These are phyloP conservation scores for Nephrotoma flavescens DNA, from an alignment of 2,888 invertebrate species.

Conservation along the genomic window DNA sequence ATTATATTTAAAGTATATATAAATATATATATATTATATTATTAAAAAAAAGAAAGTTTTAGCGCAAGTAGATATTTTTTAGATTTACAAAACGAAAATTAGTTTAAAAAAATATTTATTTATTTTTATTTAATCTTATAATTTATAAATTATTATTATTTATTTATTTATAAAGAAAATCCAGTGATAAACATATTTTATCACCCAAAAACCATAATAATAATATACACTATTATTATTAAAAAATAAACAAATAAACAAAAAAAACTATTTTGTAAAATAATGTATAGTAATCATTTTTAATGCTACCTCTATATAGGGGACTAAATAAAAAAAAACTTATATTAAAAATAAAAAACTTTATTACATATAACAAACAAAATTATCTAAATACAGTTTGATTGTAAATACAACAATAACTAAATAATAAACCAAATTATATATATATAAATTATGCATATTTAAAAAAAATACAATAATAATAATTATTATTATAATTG, in stretches of 20 bases:
- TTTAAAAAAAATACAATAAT: neutral
- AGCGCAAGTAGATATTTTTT: neutral
- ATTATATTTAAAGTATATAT: neutral
- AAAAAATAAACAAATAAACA: neutral
- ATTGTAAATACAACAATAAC: slow-evolving; percentile 2
- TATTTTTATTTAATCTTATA: neutral
- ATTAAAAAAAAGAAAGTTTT: neutral
- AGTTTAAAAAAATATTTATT: neutral
- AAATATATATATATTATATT: neutral
- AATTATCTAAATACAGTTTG: neutral
- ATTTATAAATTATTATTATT: neutral
- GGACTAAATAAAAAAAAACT: slow-evolving; percentile 2
- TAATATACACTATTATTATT: neutral
- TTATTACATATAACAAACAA: neutral
- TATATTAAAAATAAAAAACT: neutral
- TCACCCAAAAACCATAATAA: neutral
- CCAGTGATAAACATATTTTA: neutral
- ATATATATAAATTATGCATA: neutral
- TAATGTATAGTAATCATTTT: slow-evolving; percentile 7
- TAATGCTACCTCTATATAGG: slow-evolving; percentile 6
- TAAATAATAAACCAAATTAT: slow-evolving; percentile 2
- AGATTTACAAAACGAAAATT: neutral
- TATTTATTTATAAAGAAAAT: neutral
- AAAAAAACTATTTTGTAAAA: slow-evolving; percentile 1
- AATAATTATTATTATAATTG: neutral